These are phyloP conservation scores for Oryzias celebensis DNA, from an alignment of 2,113 vertebrate species.

Conservation along the genomic window DNA sequence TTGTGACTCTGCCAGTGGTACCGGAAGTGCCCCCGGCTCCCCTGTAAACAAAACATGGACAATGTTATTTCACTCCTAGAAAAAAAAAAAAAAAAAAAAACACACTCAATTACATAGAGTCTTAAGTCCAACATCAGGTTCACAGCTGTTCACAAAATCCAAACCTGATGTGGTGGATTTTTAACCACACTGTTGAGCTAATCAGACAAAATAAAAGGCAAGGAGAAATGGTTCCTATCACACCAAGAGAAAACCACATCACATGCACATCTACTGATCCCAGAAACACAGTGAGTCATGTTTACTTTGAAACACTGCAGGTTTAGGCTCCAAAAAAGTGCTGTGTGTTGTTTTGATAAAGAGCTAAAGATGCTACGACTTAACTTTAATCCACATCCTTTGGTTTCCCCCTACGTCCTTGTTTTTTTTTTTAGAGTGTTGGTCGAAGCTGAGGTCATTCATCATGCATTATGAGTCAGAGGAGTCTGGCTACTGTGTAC, in stretches of 20 bases:
- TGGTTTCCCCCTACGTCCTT: conserved; percentile 43
- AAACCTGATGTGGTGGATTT: conserved; percentile 12
- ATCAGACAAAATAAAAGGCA: conserved; percentile 18
- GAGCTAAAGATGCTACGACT: conserved; percentile 42
- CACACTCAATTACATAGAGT: conserved; percentile 30
- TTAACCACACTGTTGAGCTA: conserved; percentile 24
- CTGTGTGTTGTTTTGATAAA: conserved; percentile 45
- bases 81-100: conserved; percentile 5
- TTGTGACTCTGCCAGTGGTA: conserved; percentile 99
- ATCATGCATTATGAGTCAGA: conserved; percentile 74
- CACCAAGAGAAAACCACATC: conserved; percentile 13
- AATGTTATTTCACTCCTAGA: conserved; percentile 23
- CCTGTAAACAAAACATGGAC: conserved; percentile 77
- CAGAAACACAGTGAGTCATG: conserved; percentile 29
- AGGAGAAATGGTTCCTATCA: conserved; percentile 19
- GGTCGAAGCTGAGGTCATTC: conserved; percentile 68
- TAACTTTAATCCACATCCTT: conserved; percentile 45
- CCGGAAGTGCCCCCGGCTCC: conserved; percentile 93
- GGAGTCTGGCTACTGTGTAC: conserved; percentile 74
- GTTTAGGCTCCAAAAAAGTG: conserved; percentile 49
- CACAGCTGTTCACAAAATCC: neutral
- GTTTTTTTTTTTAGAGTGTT: conserved; percentile 60
- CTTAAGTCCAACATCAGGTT: conserved; percentile 30
- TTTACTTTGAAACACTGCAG: conserved; percentile 47
- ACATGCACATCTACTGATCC: conserved; percentile 29